Percentiles rank a stretch among this genome's conserved stretches.
Evolutionary conservation across 2,888 invertebrate species (phyloP).

Genomic region (Phaedon cochleariae): DNA sequence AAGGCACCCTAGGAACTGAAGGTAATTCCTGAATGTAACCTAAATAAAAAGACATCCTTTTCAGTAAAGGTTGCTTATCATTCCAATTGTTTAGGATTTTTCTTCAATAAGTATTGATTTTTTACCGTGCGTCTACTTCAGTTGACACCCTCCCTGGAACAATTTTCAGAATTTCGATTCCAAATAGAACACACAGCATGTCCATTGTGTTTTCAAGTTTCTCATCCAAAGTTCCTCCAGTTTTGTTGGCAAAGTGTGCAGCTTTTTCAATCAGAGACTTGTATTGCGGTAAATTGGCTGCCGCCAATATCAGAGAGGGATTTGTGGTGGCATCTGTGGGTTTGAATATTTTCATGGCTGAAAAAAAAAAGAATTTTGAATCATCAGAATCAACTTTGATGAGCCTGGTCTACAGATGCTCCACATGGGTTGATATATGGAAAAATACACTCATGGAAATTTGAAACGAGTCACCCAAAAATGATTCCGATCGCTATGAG

Average conservation of each 20-base stretch:
- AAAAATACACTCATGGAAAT: no score
- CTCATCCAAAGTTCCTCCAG: constrained; percentile 74
- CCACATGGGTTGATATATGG: no score
- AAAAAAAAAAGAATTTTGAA: constrained; percentile 1
- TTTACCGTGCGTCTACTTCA: constrained; percentile 91
- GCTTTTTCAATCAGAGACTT: constrained; percentile 89
- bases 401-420: no score
- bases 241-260: constrained; percentile 81
- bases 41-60: no score
- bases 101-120: no score
- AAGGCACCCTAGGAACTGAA: no score
- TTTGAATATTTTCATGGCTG: constrained; percentile 93
- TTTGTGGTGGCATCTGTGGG: constrained; percentile 99
- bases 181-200: constrained; percentile 94
- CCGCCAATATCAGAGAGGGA: constrained; percentile 95
- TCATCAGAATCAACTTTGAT: no score
- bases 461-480: no score
- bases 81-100: no score
- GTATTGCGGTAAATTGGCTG: constrained; percentile 94
- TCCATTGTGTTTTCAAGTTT: constrained; percentile 89
- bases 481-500: no score
- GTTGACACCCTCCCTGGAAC: constrained; percentile 97
- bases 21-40: no score
- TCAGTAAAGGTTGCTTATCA: no score
- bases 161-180: constrained; percentile 95